These are phyloP conservation scores for Atta texana DNA, from an alignment of 1,140 invertebrate genomes.

Conservation along the genomic window DNA sequence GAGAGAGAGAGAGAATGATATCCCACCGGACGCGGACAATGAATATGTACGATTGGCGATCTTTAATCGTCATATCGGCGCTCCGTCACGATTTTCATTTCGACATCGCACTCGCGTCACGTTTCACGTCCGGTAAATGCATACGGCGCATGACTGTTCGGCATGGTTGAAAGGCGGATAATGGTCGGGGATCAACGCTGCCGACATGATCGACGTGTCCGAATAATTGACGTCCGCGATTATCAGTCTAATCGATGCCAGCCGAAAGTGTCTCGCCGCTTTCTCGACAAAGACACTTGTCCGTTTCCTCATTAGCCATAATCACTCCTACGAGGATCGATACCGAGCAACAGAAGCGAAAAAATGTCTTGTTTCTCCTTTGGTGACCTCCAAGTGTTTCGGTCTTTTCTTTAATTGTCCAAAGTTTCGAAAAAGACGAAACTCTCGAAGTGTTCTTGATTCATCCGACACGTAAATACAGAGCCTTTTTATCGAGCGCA, in stretches of 20 bases:
- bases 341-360: constrained; percentile 20
- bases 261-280: constrained; percentile 42
- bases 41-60: constrained; percentile 21
- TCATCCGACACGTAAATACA: constrained; percentile 10
- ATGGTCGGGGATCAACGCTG: constrained; percentile 55
- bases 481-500: background rate
- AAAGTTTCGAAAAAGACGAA: constrained; percentile 8
- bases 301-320: constrained; percentile 49
- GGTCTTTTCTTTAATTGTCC: constrained; percentile 12
- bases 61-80: constrained; percentile 54
- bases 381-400: background rate
- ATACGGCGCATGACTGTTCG: constrained; percentile 30
- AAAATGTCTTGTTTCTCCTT: background rate
- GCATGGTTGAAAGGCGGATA: constrained; percentile 45
- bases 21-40: background rate
- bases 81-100: constrained; percentile 63
- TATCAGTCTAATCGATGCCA: constrained; percentile 61
- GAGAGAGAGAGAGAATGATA: background rate
- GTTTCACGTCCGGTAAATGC: constrained; percentile 49
- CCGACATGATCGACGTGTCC: constrained; percentile 54
- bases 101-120: constrained; percentile 57
- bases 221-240: constrained; percentile 64
- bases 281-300: constrained; percentile 31
- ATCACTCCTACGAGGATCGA: constrained; percentile 53
- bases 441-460: background rate